A percentile compares a stretch with the other conserved stretches of the same genome.
These are phyloP conservation scores for Cuniculus paca DNA, from an alignment of 2,797 vertebrate genomes.

Conservation along the genomic window DNA sequence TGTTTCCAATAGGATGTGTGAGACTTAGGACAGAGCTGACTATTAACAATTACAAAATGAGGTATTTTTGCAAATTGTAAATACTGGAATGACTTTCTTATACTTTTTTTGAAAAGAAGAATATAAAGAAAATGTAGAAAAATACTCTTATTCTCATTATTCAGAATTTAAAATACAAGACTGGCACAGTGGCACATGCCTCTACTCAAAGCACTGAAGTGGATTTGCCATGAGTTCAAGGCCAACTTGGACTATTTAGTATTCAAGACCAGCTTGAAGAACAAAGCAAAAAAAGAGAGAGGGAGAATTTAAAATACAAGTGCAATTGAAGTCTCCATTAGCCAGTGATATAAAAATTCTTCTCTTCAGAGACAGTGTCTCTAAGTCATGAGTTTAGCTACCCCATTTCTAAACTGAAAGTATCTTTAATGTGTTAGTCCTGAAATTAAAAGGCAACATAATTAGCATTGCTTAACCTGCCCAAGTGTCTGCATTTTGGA, in stretches of 20 bases:
- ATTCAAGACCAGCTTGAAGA: neutral
- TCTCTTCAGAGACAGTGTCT: neutral
- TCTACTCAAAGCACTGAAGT: neutral
- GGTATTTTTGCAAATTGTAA: neutral
- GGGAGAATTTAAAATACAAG: neutral
- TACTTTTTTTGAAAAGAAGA: neutral
- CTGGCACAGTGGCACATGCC: too few species aligned
- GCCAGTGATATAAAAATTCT: neutral
- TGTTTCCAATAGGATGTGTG: neutral
- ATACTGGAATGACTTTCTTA: neutral
- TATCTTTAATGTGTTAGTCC: neutral
- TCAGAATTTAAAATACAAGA: neutral
- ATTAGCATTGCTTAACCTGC: neutral
- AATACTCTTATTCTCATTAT: neutral
- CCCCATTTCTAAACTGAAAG: neutral
- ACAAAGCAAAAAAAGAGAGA: neutral
- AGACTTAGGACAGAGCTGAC: neutral
- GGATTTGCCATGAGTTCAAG: neutral
- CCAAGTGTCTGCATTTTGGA: neutral
- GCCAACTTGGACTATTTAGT: neutral
- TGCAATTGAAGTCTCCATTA: neutral
- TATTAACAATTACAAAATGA: neutral
- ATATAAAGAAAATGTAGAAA: neutral
- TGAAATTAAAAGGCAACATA: slow-evolving; percentile 2
- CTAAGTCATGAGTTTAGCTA: neutral